phyloP scores from a whole-genome alignment of 2,113 vertebrate species.

The Galeopterus variegatus region DNA sequence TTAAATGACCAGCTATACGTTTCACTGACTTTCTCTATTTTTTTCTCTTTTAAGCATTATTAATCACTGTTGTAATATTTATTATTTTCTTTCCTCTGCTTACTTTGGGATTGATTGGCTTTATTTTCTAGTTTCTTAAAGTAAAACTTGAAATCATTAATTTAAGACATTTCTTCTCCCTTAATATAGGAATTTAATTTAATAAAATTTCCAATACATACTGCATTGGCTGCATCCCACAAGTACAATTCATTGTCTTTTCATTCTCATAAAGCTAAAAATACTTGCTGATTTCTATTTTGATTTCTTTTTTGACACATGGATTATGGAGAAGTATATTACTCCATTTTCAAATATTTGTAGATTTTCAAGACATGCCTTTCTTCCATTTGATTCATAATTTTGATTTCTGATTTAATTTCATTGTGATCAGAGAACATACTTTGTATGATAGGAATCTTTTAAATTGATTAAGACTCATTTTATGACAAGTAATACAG shows the following conservation, averaged over 20 bases:
- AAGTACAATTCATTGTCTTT: background rate
- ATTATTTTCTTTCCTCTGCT: background rate
- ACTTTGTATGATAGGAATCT: background rate
- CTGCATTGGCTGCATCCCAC: background rate
- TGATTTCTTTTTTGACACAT: background rate
- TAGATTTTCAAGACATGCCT: background rate
- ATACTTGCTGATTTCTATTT: conserved; percentile 19
- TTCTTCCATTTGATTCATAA: too few relatives aligned
- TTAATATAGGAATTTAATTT: background rate
- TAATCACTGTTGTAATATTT: background rate
- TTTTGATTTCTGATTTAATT: background rate
- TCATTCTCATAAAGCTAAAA: background rate
- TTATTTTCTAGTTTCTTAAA: background rate
- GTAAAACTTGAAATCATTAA: background rate
- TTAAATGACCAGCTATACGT: background rate
- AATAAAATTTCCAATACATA: background rate
- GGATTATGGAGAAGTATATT: background rate
- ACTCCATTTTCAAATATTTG: conserved; percentile 47
- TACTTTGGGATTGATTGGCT: background rate
- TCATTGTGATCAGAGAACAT: background rate
- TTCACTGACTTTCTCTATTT: background rate
- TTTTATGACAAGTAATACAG: background rate
- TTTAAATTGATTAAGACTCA: background rate
- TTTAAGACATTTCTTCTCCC: background rate
- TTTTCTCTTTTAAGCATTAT: background rate